Evolutionary conservation across 92 coral and sea anemone genomes (phyloP).

Genomic region (Meandrina meandrites): DNA sequence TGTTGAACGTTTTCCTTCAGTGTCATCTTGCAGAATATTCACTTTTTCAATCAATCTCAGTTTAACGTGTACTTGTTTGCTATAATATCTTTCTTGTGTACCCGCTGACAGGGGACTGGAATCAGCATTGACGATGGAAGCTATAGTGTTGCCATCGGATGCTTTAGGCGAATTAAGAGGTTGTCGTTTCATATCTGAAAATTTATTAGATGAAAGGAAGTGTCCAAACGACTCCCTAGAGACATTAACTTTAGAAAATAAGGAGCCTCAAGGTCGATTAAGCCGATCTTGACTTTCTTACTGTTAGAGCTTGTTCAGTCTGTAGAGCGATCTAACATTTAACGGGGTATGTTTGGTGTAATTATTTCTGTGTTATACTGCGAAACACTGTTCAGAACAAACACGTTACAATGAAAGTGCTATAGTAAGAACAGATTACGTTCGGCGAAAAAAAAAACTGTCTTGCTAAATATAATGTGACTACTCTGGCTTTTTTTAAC

Average conservation of each 20-base stretch:
- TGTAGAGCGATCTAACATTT: too few species aligned
- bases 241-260: too few species aligned
- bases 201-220: not conserved
- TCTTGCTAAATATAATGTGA: too few species aligned
- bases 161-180: not conserved
- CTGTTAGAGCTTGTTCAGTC: not conserved
- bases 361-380: too few species aligned
- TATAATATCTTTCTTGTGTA: not conserved
- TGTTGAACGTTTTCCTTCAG: not conserved
- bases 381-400: too few species aligned
- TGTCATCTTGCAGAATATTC: slow-evolving; percentile 37
- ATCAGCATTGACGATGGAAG: not conserved
- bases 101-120: slow-evolving; percentile 1
- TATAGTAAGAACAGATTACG: too few species aligned
- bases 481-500: too few species aligned
- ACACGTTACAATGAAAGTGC: too few species aligned
- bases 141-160: not conserved
- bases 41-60: slow-evolving; percentile 33
- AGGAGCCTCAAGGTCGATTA: too few species aligned
- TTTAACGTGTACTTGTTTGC: not conserved
- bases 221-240: too few species aligned
- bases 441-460: too few species aligned
- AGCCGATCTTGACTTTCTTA: not conserved
- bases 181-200: not conserved
- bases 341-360: too few species aligned